phyloP scores from a whole-genome alignment of 2,888 invertebrate species.

The Dichetophora obliterata region DNA sequence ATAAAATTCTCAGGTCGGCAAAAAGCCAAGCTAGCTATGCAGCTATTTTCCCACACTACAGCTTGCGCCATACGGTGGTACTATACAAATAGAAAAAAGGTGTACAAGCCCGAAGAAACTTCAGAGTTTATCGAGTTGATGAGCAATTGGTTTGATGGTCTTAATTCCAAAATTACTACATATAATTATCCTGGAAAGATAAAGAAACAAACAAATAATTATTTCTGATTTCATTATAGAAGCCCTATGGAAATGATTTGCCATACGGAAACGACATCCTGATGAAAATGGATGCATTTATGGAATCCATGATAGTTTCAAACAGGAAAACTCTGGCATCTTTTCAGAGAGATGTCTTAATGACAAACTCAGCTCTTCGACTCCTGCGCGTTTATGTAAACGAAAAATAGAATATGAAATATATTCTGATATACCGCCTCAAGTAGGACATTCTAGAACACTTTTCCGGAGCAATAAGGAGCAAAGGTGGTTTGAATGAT shows the following conservation, averaged over 20 bases:
- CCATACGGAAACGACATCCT: neutral
- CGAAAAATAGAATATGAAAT: too few relatives aligned
- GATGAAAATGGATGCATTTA: too few relatives aligned
- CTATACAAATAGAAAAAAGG: neutral
- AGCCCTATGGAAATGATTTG: neutral
- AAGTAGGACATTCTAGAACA: too few relatives aligned
- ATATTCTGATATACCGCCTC: too few relatives aligned
- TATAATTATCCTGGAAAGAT: too few relatives aligned
- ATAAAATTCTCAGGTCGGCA: neutral
- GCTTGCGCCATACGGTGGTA: neutral
- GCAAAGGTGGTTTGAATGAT: too few relatives aligned
- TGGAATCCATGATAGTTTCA: too few relatives aligned
- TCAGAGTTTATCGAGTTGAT: neutral
- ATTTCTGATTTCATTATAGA: neutral
- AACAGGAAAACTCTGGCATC: too few relatives aligned
- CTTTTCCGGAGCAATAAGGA: too few relatives aligned
- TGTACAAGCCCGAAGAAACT: neutral
- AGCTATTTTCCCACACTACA: neutral
- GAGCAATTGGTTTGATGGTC: neutral
- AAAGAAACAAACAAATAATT: neutral
- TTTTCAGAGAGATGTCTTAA: too few relatives aligned
- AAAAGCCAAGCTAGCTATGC: neutral
- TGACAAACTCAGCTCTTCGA: too few relatives aligned
- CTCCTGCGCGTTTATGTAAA: too few relatives aligned
- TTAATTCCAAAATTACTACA: neutral